phyloP scores from a whole-genome alignment of 2,888 invertebrate genomes.

The Mechanitis messenoides region DNA sequence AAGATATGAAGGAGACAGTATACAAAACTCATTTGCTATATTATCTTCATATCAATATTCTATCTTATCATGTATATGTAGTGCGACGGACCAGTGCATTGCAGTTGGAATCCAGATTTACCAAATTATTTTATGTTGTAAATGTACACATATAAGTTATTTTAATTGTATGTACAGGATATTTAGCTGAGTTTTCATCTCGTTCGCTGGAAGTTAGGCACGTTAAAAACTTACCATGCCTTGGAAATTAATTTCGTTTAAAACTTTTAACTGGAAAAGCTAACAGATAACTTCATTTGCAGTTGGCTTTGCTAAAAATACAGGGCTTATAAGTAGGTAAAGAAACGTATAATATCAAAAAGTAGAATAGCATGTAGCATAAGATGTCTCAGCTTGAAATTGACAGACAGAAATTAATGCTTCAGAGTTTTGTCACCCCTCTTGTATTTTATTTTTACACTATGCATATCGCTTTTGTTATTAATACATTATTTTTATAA shows the following conservation, averaged over 20 bases:
- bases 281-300: slow-evolving; percentile 46
- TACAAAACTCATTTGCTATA: too few relatives aligned
- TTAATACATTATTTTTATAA: too few relatives aligned
- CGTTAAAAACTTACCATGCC: slow-evolving; percentile 46
- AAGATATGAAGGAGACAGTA: too few relatives aligned
- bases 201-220: slow-evolving; percentile 25
- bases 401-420: neutral
- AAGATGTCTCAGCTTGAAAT: too few relatives aligned
- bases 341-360: slow-evolving; percentile 4
- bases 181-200: slow-evolving; percentile 23
- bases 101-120: too few relatives aligned
- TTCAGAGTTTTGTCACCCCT: neutral
- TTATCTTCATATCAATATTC: too few relatives aligned
- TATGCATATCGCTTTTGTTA: too few relatives aligned
- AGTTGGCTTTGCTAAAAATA: slow-evolving; percentile 34
- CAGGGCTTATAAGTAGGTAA: slow-evolving; percentile 18
- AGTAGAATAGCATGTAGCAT: neutral
- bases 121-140: too few relatives aligned
- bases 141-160: slow-evolving; percentile 9
- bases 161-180: slow-evolving; percentile 20
- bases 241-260: slow-evolving; percentile 57
- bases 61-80: too few relatives aligned
- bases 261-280: slow-evolving; percentile 43
- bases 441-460: too few relatives aligned
- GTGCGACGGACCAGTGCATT: too few relatives aligned